A percentile compares a stretch with the other conserved stretches of the same genome.
Evolutionary conservation across 2,888 invertebrate genomes (phyloP).

Genomic region (Dichetophora obliterata): DNA sequence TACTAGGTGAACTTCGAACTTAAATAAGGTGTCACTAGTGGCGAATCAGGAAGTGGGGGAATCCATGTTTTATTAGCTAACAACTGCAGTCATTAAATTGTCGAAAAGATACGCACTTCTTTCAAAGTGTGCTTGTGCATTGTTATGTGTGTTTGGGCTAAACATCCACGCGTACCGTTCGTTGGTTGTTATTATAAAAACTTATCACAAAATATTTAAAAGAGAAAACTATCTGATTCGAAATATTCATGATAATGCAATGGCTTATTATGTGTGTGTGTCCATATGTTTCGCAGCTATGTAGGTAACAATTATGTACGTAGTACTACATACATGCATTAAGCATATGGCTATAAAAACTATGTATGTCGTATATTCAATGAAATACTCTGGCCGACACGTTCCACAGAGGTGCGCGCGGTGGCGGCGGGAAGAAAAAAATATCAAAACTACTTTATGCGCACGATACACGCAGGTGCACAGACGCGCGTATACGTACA

Average conservation of each 20-base stretch:
- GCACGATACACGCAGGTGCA: conserved; percentile 27
- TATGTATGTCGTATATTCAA: conserved; percentile 15
- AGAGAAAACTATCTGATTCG: conserved; percentile 33
- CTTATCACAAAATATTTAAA: conserved; percentile 20
- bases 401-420: background rate
- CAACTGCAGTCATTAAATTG: too few species aligned
- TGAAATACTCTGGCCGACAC: background rate
- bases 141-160: background rate
- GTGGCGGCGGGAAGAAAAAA: background rate
- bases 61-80: too few species aligned
- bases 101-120: too few species aligned
- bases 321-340: background rate
- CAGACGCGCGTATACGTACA: conserved; percentile 12
- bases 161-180: background rate
- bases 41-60: too few species aligned
- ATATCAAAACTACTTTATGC: background rate
- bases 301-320: background rate
- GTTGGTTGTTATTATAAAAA: conserved; percentile 9
- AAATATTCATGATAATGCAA: conserved; percentile 22
- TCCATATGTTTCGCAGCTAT: background rate
- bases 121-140: background rate
- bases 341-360: background rate
- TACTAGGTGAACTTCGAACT: too few species aligned
- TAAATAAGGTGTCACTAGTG: too few species aligned
- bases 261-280: background rate